Conservation (phyloP, 1,140 invertebrate species). For the Drosophila pallidifrons region DNA sequence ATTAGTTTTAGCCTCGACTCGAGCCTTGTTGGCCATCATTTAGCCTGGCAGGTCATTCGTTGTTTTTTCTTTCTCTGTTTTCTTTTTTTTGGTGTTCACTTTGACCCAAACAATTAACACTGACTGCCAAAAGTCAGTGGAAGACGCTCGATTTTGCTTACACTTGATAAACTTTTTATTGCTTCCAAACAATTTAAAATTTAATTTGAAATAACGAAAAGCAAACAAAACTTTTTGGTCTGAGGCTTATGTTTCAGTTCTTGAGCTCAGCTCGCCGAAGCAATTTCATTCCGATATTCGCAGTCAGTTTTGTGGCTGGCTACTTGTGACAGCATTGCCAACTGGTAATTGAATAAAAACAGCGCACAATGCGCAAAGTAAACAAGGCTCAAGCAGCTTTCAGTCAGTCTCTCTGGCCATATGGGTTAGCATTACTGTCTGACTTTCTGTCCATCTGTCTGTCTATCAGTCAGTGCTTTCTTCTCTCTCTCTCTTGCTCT, state of each 20-base stretch:
- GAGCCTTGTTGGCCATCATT: conserved; percentile 45
- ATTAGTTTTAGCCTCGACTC: conserved; percentile 51
- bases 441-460: neutral
- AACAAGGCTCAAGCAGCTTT: conserved; percentile 47
- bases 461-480: neutral
- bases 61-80: conserved; percentile 37
- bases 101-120: conserved; percentile 75
- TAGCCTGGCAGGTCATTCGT: conserved; percentile 49
- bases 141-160: conserved; percentile 39
- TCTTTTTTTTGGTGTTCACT: conserved; percentile 26
- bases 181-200: conserved; percentile 81
- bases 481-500: neutral
- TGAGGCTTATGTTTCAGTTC: conserved; percentile 3
- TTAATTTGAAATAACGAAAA: conserved; percentile 59
- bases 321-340: conserved; percentile 53
- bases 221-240: conserved; percentile 20
- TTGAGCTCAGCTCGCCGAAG: too few relatives aligned
- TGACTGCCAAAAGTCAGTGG: conserved; percentile 69
- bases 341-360: conserved; percentile 81
- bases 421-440: too few relatives aligned
- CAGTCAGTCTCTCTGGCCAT: neutral
- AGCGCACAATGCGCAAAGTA: conserved; percentile 60
- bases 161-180: conserved; percentile 84
- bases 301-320: conserved; percentile 24
- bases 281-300: too few relatives aligned